Percentiles rank a stretch among this genome's conserved stretches.
Evolutionary conservation across 2,888 invertebrate genomes (phyloP).

Genomic region (Drosophila nigricruria): DNA sequence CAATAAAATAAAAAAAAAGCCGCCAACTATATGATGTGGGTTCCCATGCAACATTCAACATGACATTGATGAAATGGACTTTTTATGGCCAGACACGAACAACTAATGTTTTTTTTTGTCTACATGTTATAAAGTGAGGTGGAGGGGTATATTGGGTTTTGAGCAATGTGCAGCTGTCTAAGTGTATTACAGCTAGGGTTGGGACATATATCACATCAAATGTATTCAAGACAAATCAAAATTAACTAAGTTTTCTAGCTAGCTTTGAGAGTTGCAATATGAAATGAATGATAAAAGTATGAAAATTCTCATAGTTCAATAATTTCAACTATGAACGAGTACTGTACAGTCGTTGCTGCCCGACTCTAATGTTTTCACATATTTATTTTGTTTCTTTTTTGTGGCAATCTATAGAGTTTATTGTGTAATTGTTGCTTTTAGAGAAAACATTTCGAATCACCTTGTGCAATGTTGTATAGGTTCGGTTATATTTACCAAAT

Average conservation of each 20-base stretch:
- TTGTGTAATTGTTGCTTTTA: conserved; percentile 61
- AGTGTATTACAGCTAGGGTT: background rate
- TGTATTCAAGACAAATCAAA: too few species aligned
- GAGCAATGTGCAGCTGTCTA: background rate
- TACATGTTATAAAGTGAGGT: too few species aligned
- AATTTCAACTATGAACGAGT: too few species aligned
- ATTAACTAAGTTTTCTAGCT: too few species aligned
- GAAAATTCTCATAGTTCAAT: too few species aligned
- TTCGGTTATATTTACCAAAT: background rate
- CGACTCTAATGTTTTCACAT: background rate
- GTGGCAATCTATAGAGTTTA: conserved; percentile 5
- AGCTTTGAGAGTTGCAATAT: too few species aligned
- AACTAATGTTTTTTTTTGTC: conserved; percentile 45
- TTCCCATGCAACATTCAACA: conserved; percentile 38
- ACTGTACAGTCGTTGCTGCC: background rate
- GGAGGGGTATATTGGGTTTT: background rate
- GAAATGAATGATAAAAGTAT: too few species aligned
- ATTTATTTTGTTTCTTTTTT: conserved; percentile 31
- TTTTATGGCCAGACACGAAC: conserved; percentile 57
- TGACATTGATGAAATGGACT: conserved; percentile 75
- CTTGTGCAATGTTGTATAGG: conserved; percentile 2
- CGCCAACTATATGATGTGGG: conserved; percentile 43
- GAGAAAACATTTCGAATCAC: conserved; percentile 6
- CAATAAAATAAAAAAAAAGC: conserved; percentile 27
- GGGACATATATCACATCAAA: too few species aligned